phyloP scores from a whole-genome alignment of 2,797 vertebrate species.

The Leptodactylus fallax region DNA sequence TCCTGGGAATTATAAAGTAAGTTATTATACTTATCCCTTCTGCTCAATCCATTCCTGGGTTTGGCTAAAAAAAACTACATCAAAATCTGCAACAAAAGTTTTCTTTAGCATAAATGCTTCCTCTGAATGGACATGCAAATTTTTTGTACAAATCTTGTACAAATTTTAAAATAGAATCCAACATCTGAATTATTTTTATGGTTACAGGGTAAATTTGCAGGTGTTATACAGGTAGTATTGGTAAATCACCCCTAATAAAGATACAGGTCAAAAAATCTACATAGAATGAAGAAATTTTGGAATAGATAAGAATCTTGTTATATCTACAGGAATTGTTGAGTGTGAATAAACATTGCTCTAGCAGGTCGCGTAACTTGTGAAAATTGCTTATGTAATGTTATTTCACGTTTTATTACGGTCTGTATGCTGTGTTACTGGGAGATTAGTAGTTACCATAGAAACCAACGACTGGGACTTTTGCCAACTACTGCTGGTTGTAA shows the following conservation, averaged over 20 bases:
- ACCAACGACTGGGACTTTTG: constrained; percentile 33
- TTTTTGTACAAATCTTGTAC: not conserved
- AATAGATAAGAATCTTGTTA: not conserved
- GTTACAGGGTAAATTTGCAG: not conserved
- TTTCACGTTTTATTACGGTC: constrained; percentile 24
- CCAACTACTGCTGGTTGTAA: constrained; percentile 44
- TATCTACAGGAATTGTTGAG: not conserved
- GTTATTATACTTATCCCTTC: too few relatives aligned
- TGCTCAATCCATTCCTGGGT: too few relatives aligned
- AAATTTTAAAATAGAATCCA: not conserved
- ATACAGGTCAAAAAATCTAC: not conserved
- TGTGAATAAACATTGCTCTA: constrained; percentile 41
- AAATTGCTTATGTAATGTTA: constrained; percentile 51
- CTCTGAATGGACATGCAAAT: too few relatives aligned
- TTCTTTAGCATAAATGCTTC: too few relatives aligned
- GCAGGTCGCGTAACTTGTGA: constrained; percentile 17
- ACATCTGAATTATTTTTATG: not conserved
- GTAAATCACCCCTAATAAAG: not conserved
- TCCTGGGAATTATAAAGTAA: too few relatives aligned
- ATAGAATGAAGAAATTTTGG: not conserved
- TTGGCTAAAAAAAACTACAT: too few relatives aligned
- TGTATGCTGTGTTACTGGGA: constrained; percentile 22
- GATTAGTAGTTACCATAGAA: constrained; percentile 42
- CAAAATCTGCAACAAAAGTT: too few relatives aligned
- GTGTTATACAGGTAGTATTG: not conserved